Percentiles rank a stretch among this genome's conserved stretches.
These are phyloP conservation scores for Eupleurogrammus muticus DNA, from an alignment of 2,797 vertebrate species.

Conservation along the genomic window DNA sequence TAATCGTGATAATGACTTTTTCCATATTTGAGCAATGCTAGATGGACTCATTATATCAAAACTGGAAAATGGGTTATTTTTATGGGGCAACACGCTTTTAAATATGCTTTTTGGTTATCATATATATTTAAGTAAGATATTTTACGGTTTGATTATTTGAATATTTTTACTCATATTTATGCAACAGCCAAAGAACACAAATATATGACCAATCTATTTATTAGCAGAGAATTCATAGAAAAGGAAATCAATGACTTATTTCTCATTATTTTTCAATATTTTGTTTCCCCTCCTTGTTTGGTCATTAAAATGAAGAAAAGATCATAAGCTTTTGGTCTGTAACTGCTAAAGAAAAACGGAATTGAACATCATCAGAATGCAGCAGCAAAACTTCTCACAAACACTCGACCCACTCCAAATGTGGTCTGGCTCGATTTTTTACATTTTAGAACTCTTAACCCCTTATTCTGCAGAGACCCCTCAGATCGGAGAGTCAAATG, in stretches of 20 bases:
- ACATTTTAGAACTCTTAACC: too few species aligned
- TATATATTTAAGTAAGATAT: too few species aligned
- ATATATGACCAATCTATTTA: neutral
- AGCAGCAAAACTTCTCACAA: too few species aligned
- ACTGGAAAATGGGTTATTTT: neutral
- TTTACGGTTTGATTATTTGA: neutral
- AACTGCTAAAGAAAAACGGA: neutral
- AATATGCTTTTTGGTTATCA: neutral
- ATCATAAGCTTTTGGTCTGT: neutral
- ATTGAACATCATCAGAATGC: neutral
- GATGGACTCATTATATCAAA: neutral
- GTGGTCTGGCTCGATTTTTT: too few species aligned
- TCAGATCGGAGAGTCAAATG: too few species aligned
- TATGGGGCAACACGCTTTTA: neutral
- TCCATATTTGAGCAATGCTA: too few species aligned
- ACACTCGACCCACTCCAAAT: too few species aligned
- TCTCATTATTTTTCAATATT: slow-evolving; percentile 78
- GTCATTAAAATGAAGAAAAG: slow-evolving; percentile 78
- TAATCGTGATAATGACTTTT: too few species aligned
- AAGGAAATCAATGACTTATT: slow-evolving; percentile 50
- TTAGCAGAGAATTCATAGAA: neutral
- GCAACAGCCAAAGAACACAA: too few species aligned
- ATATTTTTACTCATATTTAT: neutral
- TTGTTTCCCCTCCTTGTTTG: slow-evolving; percentile 67
- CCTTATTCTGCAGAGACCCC: too few species aligned